Evolutionary conservation across 2,797 vertebrate species (phyloP).

Genomic region (Enteromius paludinosus): DNA sequence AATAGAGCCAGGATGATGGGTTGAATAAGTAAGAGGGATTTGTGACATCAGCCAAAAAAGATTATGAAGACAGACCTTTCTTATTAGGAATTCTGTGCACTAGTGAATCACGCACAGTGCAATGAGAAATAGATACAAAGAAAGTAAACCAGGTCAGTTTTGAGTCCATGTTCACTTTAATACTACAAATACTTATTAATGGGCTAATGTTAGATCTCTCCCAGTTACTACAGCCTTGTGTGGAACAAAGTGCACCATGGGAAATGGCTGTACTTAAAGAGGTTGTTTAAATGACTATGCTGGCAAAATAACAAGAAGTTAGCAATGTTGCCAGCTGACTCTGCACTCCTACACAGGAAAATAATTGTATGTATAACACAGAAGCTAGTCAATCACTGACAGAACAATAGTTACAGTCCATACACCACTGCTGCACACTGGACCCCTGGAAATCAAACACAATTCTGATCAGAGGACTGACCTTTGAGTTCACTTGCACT

Average conservation of each 20-base stretch:
- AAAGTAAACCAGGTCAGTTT: slow-evolving; percentile 17
- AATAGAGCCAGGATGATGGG: neutral
- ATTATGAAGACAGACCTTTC: slow-evolving; percentile 4
- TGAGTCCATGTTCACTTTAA: slow-evolving; percentile 9
- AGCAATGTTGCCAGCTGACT: neutral
- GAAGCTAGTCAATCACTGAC: slow-evolving; percentile 22
- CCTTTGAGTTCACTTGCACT: neutral
- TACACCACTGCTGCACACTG: neutral
- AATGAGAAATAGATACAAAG: neutral
- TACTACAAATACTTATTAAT: neutral
- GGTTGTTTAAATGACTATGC: slow-evolving; percentile 27
- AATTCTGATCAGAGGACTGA: neutral
- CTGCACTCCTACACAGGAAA: slow-evolving; percentile 18
- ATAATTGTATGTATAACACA: slow-evolving; percentile 30
- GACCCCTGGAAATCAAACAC: neutral
- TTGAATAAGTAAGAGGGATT: slow-evolving; percentile 15
- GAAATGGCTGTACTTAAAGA: slow-evolving; percentile 28
- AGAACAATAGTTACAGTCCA: neutral
- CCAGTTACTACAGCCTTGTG: neutral
- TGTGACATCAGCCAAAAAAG: neutral
- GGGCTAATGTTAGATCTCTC: neutral
- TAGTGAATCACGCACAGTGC: neutral
- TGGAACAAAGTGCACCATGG: slow-evolving; percentile 17
- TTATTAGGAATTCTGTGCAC: slow-evolving; percentile 8
- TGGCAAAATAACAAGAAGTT: slow-evolving; percentile 31